Conservation (phyloP, 2,888 invertebrate genomes). For the Lamellibrachia columna region DNA sequence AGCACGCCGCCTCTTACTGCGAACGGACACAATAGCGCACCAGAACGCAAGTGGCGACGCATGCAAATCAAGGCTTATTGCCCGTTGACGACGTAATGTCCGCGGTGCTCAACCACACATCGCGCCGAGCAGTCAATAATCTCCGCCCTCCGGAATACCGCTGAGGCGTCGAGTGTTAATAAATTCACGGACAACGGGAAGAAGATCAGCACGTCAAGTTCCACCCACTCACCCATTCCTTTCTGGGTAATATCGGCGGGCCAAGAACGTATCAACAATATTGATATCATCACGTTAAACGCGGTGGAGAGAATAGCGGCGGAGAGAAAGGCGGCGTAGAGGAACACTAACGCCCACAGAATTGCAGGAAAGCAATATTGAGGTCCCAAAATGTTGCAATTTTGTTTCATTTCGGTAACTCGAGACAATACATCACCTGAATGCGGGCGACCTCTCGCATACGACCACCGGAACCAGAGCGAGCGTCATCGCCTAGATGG, state of each 20-base stretch:
- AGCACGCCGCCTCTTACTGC: background rate
- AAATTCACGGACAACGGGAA: background rate
- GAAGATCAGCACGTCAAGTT: background rate
- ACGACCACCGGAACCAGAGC: background rate
- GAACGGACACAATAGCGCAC: background rate
- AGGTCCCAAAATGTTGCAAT: background rate
- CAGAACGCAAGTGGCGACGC: background rate
- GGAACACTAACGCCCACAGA: background rate
- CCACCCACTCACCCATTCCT: background rate
- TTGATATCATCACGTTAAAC: too few relatives aligned
- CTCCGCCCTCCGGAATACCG: background rate
- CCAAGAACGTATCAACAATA: too few relatives aligned
- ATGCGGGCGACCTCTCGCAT: background rate
- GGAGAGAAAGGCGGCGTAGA: too few relatives aligned
- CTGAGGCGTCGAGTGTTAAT: background rate
- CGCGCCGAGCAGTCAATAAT: background rate
- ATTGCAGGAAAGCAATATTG: background rate
- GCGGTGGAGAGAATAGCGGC: background rate
- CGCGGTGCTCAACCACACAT: background rate
- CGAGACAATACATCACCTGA: background rate
- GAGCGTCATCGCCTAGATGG: background rate
- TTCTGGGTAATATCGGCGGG: background rate
- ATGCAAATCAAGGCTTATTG: background rate
- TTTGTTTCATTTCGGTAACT: background rate
- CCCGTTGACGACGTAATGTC: constrained; percentile 6